These are phyloP conservation scores for Miltochrista miniata DNA, from an alignment of 2,888 invertebrate species.

Conservation along the genomic window DNA sequence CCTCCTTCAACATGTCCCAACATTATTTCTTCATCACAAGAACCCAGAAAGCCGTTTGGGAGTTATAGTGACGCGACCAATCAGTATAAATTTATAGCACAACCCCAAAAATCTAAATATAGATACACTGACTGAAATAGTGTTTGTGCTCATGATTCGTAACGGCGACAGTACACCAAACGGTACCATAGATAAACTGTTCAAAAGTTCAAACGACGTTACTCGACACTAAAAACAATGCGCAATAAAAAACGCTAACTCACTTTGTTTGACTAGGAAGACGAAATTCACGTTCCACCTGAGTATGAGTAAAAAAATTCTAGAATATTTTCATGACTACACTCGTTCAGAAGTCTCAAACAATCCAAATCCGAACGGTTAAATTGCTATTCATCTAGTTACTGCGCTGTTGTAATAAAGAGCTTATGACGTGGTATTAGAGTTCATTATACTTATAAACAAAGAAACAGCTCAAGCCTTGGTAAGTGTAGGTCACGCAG, in stretches of 20 bases:
- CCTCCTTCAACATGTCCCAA: too few relatives aligned
- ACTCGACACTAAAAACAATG: conserved; percentile 2
- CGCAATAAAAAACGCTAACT: background rate
- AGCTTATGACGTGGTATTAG: background rate
- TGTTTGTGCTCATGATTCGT: conserved; percentile 3
- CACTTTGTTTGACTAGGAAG: background rate
- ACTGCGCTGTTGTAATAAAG: background rate
- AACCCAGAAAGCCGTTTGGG: too few relatives aligned
- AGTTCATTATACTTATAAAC: background rate
- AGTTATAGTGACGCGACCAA: too few relatives aligned
- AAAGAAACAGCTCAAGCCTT: background rate
- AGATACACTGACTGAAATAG: background rate
- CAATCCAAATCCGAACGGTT: too few relatives aligned
- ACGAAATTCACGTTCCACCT: background rate
- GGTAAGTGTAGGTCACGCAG: background rate
- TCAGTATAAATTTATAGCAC: too few relatives aligned
- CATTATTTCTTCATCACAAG: too few relatives aligned
- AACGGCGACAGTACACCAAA: background rate
- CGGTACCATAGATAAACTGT: background rate
- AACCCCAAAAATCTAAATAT: too few relatives aligned
- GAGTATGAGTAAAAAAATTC: background rate
- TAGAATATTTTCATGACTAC: background rate
- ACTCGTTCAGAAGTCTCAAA: background rate
- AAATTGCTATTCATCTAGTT: too few relatives aligned
- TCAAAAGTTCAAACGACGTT: background rate